Conservation (phyloP, 2,797 vertebrate genomes). For the Hypotaenidia philippensis region DNA sequence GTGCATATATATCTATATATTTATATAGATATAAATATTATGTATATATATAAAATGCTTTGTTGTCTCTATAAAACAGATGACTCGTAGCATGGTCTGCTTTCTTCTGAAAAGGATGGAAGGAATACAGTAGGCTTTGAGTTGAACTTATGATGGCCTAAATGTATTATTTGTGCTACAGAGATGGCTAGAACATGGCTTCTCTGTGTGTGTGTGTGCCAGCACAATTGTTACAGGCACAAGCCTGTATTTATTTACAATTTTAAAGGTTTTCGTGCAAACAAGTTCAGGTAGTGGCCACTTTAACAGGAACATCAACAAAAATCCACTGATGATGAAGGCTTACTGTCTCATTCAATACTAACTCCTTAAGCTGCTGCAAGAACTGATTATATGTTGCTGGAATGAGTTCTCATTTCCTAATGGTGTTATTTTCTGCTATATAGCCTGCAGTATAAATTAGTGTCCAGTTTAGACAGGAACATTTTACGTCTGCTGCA, state of each 20-base stretch:
- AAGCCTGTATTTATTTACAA: not conserved
- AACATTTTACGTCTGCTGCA: not conserved
- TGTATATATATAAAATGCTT: not conserved
- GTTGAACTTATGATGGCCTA: not conserved
- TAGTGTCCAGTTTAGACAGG: not conserved
- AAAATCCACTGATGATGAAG: not conserved
- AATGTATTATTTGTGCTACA: not conserved
- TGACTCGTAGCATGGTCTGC: no score
- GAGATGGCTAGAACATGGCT: accelerated
- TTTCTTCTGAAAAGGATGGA: not conserved
- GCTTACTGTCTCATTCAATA: not conserved
- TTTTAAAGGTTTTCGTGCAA: not conserved
- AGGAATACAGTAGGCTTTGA: not conserved
- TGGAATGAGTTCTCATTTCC: not conserved
- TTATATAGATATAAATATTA: no score
- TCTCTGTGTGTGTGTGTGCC: not conserved
- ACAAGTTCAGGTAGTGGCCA: accelerated
- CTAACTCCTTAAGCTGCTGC: not conserved
- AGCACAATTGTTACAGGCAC: not conserved
- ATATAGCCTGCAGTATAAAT: accelerated
- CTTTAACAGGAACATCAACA: not conserved
- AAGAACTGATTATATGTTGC: not conserved
- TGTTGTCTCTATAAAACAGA: not conserved
- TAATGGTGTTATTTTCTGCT: not conserved
- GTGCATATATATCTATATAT: no score